A percentile compares a stretch with the other conserved stretches of the same genome.
Conservation (phyloP, 1,140 invertebrate genomes). For the Adelges cooleyi region DNA sequence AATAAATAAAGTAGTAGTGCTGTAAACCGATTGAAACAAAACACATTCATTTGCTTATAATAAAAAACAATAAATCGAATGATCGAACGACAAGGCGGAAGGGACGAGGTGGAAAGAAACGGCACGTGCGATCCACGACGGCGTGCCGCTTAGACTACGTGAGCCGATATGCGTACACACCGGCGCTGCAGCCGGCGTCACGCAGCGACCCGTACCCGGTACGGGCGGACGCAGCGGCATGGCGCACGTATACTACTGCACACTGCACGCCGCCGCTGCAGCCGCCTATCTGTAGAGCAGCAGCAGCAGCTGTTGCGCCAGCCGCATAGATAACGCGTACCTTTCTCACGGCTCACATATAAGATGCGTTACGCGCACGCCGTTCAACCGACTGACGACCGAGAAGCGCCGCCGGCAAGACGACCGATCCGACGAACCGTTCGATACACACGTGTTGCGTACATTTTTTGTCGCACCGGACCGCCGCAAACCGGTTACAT, state of each 20-base stretch:
- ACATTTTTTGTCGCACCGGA: no score
- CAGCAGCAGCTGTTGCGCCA: neutral
- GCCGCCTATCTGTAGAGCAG: no score
- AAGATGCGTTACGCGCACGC: constrained; percentile 12
- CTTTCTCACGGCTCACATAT: constrained; percentile 5
- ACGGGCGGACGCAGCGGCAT: neutral
- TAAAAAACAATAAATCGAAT: no score
- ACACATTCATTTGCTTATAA: no score
- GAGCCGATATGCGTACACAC: neutral
- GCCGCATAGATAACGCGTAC: constrained; percentile 11
- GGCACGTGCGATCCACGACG: no score
- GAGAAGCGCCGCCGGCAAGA: constrained; percentile 9
- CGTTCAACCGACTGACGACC: neutral
- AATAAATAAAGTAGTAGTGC: no score
- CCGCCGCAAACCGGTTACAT: no score
- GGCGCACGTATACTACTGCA: neutral
- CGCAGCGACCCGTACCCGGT: neutral
- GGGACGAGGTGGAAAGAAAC: no score
- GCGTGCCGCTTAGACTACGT: neutral
- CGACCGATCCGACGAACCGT: neutral
- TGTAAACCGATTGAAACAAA: no score
- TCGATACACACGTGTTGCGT: no score
- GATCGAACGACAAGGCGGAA: no score
- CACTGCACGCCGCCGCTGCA: no score
- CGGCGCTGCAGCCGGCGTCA: neutral